Base-by-base conservation (phyloP, 2,113 vertebrate species). In the Stigmatopora nigra region DNA sequence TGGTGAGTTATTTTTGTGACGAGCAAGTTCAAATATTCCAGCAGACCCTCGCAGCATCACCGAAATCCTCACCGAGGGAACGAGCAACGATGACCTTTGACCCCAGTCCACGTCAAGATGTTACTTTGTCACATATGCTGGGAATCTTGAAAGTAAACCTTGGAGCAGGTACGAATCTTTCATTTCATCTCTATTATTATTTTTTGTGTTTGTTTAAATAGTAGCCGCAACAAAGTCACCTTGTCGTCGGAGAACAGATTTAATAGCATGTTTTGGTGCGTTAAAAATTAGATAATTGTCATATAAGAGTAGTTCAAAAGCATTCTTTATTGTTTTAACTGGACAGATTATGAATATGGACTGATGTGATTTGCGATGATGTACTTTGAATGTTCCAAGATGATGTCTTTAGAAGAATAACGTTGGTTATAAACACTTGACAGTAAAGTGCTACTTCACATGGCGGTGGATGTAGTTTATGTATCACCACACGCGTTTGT, bases 401-500 rank as follows among this genome's bases (percentile, higher is more conserved):
- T 61, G 35, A 41, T 61, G n/a, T 45, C n/a, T 20, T 20, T 1
- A 61, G 38, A 44, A 20, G 12, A 61, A 19, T 41, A 41, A n/a
- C 31, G n/a, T 36, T 1, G 57, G 9, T 19, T 14, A 45, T 25
- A 45, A 22, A 46, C 20, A 22, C 41, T 19, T 61, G 12, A 12
- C 59, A 61, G 59, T 19, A 15, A 45, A 45, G 59, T 61, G 58
- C 38, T 20, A 60, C 58, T 19, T 60, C 36, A 60, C 36, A 44
- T 44, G 41, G 5, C 20, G 38, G 38, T 45, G 58, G 44, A 22
- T 14, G 19, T 41, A 61, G 59, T 61, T 61, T 15, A 45, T 45
- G 41, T 61, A 61, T 45, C 59, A 45, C 20, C 59, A 61, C 59
- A 22, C 19, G 15, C 11, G n/a, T 61, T 61, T 61, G 59, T 61